Evolutionary conservation across 64 coral and sea anemone species (phyloP), one percentile per base, ranked within the genome.

Genomic region (Montipora foliosa): DNA sequence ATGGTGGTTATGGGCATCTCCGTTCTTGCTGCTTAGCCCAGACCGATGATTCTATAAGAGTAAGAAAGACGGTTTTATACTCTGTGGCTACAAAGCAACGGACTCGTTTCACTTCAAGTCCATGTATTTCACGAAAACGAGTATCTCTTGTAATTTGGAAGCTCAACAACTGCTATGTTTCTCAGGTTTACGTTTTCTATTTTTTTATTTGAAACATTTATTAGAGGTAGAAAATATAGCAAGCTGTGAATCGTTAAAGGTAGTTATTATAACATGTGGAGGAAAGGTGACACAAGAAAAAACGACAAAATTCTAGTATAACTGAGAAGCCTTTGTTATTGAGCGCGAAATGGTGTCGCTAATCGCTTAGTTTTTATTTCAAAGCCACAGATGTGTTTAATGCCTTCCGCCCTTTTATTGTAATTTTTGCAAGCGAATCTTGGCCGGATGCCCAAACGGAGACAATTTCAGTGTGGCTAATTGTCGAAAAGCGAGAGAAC

Each of bases 351-450:
- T 86, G 62, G 82, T 67, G 48, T 86, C 46, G 82, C 82, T 86
- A 86, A 86, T 86, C 82, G 64, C 82, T 86, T 49, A 46, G 82
- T 86, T 86, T 71, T 86, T 73, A 86, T 86, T 86, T 86, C 62
- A 71, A 86, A 86, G 82, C 82, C 82, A 22, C 64, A 71, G 64
- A 72, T 86, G 59, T 72, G 66, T 72, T 86, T 86, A 86, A 86
- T 86, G 82, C 44, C 67, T 86, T 86, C 82, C 82, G 82, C 82
- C 82, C 82, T 86, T 86, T 71, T 72, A 86, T 86, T 86, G 82
- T 86, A 86, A 86, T 86, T 86, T 86, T 46, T 86, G 44, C 76
- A 6, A 86, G 82, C 62, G 82, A 67, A 24, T 17, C 9, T 86
- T 86, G 82, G 82, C 82, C 61, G 62, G 62, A 72, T 72, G 82